phyloP scores from a whole-genome alignment of 2,797 vertebrate genomes.

The Spatula clypeata region DNA sequence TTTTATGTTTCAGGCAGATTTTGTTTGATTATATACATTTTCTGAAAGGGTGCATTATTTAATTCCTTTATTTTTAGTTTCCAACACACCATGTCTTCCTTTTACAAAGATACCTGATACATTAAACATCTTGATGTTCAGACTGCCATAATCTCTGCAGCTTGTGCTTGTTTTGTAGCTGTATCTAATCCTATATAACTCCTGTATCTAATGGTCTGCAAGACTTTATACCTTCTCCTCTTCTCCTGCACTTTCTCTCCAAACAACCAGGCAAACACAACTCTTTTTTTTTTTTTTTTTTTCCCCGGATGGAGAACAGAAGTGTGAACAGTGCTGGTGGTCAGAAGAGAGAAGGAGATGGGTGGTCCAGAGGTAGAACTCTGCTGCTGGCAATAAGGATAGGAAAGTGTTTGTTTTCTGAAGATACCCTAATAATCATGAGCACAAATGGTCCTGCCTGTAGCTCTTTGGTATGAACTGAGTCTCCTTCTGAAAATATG shows the following conservation, averaged over 20 bases:
- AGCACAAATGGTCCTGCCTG: background rate
- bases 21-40: background rate
- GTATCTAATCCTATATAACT: background rate
- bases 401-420: fast-evolving
- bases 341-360: background rate
- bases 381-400: background rate
- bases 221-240: background rate
- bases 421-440: background rate
- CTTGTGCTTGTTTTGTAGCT: background rate
- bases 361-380: background rate
- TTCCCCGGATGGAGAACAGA: background rate
- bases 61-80: background rate
- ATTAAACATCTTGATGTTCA: background rate
- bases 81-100: background rate
- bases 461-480: background rate
- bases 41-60: background rate
- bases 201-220: background rate
- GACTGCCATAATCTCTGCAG: background rate
- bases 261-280: background rate
- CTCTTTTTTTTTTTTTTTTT: too few relatives aligned
- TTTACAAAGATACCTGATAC: background rate
- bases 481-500: background rate
- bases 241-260: background rate
- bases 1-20: background rate
- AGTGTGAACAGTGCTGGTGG: background rate